Base-by-base conservation (phyloP, 2,797 vertebrate genomes). In the Rallus crepitans region DNA sequence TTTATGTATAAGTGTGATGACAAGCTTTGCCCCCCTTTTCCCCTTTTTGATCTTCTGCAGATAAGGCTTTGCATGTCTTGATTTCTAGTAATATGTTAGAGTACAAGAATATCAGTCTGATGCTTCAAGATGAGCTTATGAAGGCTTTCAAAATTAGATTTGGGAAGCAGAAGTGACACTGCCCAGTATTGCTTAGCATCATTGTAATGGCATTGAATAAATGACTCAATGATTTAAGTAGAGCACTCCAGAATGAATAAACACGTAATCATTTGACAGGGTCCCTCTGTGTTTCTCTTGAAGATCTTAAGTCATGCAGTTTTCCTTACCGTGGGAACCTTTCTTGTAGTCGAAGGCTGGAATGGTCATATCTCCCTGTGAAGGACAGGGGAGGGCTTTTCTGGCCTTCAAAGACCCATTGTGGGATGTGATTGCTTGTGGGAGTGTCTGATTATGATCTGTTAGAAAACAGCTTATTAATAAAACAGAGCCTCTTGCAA, bases 391-490 rank as follows among this genome's bases (percentile, higher is more conserved):
- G 93, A 91, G 87, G 72, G 76, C 86, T 90, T 94, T 90, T 93
- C 85, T 95, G 94, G 92, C 95, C 85, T 94, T 93, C 56, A 70
- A 78, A 94, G 77, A 82, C 80, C 80, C 56, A 57, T 94, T 96
- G 86, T 0, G 5, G 73, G 87, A 7, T 93, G 4, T 73, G 80
- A 86, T 88, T 72, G 91, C 94, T 93, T 88, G 94, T 73, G 87
- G 94, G 94, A 96, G 82, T 94, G 73, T 72, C 93, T 95, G 80
- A 66, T 91, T 94, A 96, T 86, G 85, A 86, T 94, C 93, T 90
- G 90, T 94, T 94, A 83, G 96, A 96, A 96, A 97, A 93, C 96
- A 96, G 90, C 92, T 92, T 94, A 96, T 96, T 96, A 97, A 96
- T 96, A 96, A 96, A 95, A 89, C 89, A 85, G 92, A 87, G 64